Conservation (phyloP, 2,888 invertebrate genomes). For the Matsumyia berberina region DNA sequence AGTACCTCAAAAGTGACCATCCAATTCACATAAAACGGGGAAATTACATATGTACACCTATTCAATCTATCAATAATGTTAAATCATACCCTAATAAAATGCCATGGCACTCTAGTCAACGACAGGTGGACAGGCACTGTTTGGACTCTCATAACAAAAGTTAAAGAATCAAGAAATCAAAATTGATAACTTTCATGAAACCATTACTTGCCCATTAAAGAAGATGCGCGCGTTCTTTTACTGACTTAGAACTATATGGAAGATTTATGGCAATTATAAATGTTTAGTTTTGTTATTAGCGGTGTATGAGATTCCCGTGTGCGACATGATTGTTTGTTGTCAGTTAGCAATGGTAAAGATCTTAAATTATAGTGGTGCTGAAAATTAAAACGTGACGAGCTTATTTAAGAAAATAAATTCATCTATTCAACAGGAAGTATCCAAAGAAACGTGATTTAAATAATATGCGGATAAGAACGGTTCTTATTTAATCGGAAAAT, state of each 20-base stretch:
- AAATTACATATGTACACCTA: too few species aligned
- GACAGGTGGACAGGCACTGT: too few species aligned
- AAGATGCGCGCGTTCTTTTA: slow-evolving; percentile 19
- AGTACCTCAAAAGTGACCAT: too few species aligned
- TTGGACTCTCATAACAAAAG: too few species aligned
- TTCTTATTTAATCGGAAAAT: background rate
- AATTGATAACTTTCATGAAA: too few species aligned
- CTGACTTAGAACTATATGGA: slow-evolving; percentile 13
- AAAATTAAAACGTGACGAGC: slow-evolving; percentile 67
- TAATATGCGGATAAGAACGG: background rate
- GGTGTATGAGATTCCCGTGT: slow-evolving; percentile 41
- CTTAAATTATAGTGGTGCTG: slow-evolving; percentile 59
- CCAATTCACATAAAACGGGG: too few species aligned
- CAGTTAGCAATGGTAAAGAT: slow-evolving; percentile 37
- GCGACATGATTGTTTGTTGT: slow-evolving; percentile 45
- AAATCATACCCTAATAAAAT: too few species aligned
- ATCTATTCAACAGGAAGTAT: slow-evolving; percentile 46
- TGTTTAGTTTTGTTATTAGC: slow-evolving; percentile 49
- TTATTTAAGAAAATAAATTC: slow-evolving; percentile 54
- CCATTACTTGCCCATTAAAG: background rate
- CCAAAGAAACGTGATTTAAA: slow-evolving; percentile 49
- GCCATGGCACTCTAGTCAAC: too few species aligned
- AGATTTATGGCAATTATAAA: slow-evolving; percentile 59
- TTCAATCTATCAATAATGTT: too few species aligned
- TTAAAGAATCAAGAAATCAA: too few species aligned